Conservation (phyloP, 2,113 vertebrate genomes). For the Boleophthalmus pectinirostris region DNA sequence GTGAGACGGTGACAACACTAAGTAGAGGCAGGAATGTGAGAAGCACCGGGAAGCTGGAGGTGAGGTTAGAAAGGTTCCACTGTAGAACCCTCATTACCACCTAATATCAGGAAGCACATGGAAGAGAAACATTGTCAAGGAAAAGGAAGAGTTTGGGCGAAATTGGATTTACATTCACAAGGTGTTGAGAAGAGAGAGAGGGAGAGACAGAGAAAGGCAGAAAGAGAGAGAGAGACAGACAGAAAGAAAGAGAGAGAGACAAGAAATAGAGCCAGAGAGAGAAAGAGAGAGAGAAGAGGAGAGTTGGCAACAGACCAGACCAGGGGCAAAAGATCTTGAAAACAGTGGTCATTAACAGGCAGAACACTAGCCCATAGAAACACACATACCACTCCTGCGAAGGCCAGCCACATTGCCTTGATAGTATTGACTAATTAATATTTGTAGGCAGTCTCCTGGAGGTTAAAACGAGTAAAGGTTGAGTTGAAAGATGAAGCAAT, state of each 20-base stretch:
- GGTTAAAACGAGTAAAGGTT: constrained; percentile 43
- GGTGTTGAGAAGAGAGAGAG: constrained; percentile 10
- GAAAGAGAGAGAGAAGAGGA: background rate
- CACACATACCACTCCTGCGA: constrained; percentile 37
- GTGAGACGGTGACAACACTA: constrained; percentile 7
- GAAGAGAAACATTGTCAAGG: constrained; percentile 25
- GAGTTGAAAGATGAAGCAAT: constrained; percentile 15
- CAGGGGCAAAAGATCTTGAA: constrained; percentile 60
- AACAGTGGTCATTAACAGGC: constrained; percentile 67
- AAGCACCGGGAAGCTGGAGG: constrained; percentile 21
- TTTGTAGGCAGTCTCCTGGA: constrained; percentile 61
- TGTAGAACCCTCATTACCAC: constrained; percentile 52
- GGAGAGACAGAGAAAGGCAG: background rate
- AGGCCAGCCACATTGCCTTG: constrained; percentile 56
- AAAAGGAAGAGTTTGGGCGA: constrained; percentile 29
- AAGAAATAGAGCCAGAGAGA: too few relatives aligned
- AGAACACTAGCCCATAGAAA: constrained; percentile 50
- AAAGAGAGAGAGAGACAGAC: background rate
- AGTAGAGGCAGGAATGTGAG: constrained; percentile 12
- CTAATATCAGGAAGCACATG: constrained; percentile 40
- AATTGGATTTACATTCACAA: constrained; percentile 53
- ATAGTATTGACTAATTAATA: constrained; percentile 66
- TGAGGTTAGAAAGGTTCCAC: constrained; percentile 31
- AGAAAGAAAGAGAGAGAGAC: too few relatives aligned
- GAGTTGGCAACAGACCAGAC: constrained; percentile 35